Evolutionary conservation across 2,888 invertebrate genomes (phyloP).

Genomic region (Andrena camellia): DNA sequence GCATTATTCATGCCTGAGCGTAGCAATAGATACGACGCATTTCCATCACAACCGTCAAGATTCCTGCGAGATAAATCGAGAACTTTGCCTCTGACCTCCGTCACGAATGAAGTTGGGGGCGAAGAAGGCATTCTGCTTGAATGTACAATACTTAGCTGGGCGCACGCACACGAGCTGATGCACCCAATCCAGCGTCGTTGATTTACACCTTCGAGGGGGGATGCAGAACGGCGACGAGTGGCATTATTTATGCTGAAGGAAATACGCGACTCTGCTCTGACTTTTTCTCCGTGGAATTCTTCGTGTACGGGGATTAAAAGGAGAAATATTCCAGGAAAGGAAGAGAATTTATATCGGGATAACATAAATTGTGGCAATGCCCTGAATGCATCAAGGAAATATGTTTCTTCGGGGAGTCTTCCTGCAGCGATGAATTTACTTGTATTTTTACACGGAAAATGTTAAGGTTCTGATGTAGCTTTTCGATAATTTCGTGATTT

Average conservation of each 20-base stretch:
- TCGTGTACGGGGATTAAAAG: not conserved
- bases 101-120: conserved; percentile 62
- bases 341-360: not conserved
- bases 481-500: no score
- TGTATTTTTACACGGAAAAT: no score
- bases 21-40: conserved; percentile 63
- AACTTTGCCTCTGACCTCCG: conserved; percentile 62
- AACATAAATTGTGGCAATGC: not conserved
- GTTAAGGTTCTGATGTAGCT: no score
- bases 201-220: conserved; percentile 22
- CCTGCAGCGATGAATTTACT: no score
- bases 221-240: not conserved
- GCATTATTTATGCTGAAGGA: conserved; percentile 20
- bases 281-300: not conserved
- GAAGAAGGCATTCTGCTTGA: conserved; percentile 44
- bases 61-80: conserved; percentile 71
- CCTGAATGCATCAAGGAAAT: not conserved
- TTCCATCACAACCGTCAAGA: conserved; percentile 74
- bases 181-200: conserved; percentile 23
- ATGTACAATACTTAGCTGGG: conserved; percentile 46
- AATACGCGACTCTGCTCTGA: not conserved
- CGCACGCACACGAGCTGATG: conserved; percentile 30
- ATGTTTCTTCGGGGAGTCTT: no score
- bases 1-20: conserved; percentile 40
- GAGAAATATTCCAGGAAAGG: not conserved